phyloP scores from a whole-genome alignment of 2,888 invertebrate genomes.

The Muschampia staudingeri region DNA sequence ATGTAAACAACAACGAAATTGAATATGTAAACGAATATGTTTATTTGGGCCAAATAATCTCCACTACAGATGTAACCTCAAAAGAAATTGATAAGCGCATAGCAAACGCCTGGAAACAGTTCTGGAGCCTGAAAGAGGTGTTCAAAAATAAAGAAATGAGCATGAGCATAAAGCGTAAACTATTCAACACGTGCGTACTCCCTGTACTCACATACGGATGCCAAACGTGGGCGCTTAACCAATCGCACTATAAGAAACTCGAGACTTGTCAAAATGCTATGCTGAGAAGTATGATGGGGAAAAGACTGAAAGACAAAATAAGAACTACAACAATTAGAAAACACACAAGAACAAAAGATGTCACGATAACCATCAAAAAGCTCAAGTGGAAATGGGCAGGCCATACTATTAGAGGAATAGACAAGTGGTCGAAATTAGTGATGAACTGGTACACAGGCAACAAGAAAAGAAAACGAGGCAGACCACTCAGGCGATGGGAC shows the following conservation, averaged over 20 bases:
- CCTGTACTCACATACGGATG: too few species aligned
- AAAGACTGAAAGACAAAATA: too few species aligned
- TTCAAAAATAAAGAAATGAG: too few species aligned
- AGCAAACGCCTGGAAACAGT: slow-evolving; percentile 47
- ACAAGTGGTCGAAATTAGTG: not conserved
- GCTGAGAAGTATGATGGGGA: too few species aligned
- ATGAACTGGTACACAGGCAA: not conserved
- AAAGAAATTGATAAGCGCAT: slow-evolving; percentile 52
- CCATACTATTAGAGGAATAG: not conserved
- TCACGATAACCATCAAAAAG: not conserved
- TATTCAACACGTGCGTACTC: too few species aligned
- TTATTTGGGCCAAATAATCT: slow-evolving; percentile 50
- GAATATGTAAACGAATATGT: slow-evolving; percentile 51
- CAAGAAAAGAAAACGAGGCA: not conserved
- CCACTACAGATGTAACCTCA: slow-evolving; percentile 22
- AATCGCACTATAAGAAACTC: too few species aligned
- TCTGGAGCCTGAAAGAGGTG: slow-evolving; percentile 29
- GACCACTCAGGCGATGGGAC: not conserved
- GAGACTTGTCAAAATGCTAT: too few species aligned
- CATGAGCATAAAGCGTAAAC: too few species aligned
- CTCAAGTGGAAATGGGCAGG: not conserved
- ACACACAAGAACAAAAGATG: slow-evolving; percentile 10
- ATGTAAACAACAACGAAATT: too few species aligned
- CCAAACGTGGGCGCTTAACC: too few species aligned
- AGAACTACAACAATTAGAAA: slow-evolving; percentile 19